Evolutionary conservation across 2,797 vertebrate genomes (phyloP).

Genomic region (Pyrocephalus nanus): DNA sequence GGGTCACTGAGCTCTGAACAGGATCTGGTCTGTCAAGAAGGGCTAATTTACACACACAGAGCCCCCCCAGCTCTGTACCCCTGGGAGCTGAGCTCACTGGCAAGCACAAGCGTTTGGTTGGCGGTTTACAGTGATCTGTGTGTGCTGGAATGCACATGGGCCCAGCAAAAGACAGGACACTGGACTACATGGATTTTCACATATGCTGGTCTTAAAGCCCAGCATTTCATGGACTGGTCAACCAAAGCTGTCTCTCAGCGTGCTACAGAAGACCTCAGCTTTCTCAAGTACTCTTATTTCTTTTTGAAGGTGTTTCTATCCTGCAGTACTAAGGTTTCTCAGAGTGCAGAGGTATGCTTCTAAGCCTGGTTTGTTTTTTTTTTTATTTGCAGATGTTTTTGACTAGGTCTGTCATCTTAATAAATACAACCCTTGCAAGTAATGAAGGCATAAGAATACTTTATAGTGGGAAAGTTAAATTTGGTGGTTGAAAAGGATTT

Average conservation of each 20-base stretch:
- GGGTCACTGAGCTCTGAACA: neutral
- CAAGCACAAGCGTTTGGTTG: neutral
- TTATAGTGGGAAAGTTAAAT: neutral
- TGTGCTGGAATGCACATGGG: neutral
- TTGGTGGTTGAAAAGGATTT: conserved; percentile 11
- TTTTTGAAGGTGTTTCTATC: neutral
- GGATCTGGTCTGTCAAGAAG: neutral
- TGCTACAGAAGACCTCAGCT: neutral
- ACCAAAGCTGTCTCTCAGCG: neutral
- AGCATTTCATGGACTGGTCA: neutral
- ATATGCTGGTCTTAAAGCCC: neutral
- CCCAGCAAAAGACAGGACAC: neutral
- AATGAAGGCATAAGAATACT: neutral
- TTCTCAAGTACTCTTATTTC: neutral
- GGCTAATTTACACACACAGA: neutral
- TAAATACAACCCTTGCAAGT: neutral
- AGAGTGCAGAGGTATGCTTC: neutral
- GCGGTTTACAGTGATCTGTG: neutral
- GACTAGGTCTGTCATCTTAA: neutral
- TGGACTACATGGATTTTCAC: neutral
- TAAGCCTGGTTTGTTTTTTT: neutral
- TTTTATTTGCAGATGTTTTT: neutral
- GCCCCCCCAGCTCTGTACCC: neutral
- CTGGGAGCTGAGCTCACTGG: neutral
- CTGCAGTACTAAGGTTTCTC: neutral